phyloP scores from a whole-genome alignment of 2,888 invertebrate genomes.

The Amphiduros pacificus region DNA sequence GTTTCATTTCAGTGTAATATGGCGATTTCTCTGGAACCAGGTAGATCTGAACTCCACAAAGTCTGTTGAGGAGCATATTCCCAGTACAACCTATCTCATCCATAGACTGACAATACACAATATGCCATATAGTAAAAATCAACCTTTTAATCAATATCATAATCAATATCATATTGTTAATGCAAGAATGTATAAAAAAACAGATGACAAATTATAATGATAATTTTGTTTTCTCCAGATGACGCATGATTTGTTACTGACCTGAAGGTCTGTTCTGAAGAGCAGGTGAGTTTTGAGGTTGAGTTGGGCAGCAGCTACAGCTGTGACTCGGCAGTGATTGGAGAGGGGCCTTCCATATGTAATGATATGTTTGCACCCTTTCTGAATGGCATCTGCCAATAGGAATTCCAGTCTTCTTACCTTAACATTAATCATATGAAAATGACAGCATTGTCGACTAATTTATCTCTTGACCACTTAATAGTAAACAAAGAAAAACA shows the following conservation, averaged over 20 bases:
- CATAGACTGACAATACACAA: neutral
- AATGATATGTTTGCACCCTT: slow-evolving; percentile 45
- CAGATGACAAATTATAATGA: too few relatives aligned
- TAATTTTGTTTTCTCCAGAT: too few relatives aligned
- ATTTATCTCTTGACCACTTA: too few relatives aligned
- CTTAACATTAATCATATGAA: too few relatives aligned
- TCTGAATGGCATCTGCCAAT: slow-evolving; percentile 46
- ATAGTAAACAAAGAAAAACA: too few relatives aligned
- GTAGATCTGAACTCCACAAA: slow-evolving; percentile 42
- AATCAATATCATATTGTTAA: too few relatives aligned
- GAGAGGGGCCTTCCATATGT: slow-evolving; percentile 52
- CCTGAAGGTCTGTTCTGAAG: slow-evolving; percentile 36
- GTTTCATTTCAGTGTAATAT: slow-evolving; percentile 38
- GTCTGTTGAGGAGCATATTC: slow-evolving; percentile 41
- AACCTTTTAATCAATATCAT: too few relatives aligned
- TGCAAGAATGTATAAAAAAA: too few relatives aligned
- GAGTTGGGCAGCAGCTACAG: slow-evolving; percentile 41
- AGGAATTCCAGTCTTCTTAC: slow-evolving; percentile 53
- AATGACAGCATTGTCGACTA: too few relatives aligned
- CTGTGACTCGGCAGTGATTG: slow-evolving; percentile 50
- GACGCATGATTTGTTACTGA: too few relatives aligned
- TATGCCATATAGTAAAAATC: neutral
- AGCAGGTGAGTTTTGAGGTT: slow-evolving; percentile 44
- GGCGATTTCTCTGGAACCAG: slow-evolving; percentile 35
- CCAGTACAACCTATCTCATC: slow-evolving; percentile 33